Percentiles rank a stretch among this genome's conserved stretches.
phyloP scores from a whole-genome alignment of 1,140 invertebrate genomes.

The Druon quercuslanigerum region DNA sequence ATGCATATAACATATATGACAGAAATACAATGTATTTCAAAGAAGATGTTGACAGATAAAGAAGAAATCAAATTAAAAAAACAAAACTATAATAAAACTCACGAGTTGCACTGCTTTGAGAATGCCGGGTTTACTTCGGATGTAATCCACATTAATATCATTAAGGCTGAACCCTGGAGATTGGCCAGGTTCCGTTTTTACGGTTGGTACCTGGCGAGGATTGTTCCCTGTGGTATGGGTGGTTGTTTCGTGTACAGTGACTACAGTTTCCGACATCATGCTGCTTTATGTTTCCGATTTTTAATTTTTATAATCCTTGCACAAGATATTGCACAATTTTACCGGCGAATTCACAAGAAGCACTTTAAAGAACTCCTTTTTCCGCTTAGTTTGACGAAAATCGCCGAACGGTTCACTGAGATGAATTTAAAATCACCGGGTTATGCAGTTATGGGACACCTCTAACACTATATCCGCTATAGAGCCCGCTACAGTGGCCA shows the following conservation, averaged over 20 bases:
- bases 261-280: slow-evolving; percentile 26
- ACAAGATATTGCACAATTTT: neutral
- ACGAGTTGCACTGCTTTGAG: slow-evolving; percentile 76
- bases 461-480: slow-evolving; percentile 6
- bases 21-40: neutral
- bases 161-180: slow-evolving; percentile 3
- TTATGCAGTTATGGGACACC: slow-evolving; percentile 11
- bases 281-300: neutral
- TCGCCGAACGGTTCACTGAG: neutral
- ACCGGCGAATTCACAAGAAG: neutral
- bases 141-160: slow-evolving; percentile 72
- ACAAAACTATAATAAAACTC: slow-evolving; percentile 50
- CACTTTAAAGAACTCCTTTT: neutral
- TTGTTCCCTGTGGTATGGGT: slow-evolving; percentile 16
- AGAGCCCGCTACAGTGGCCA: slow-evolving; percentile 18
- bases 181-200: slow-evolving; percentile 18
- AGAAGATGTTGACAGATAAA: neutral
- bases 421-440: slow-evolving; percentile 24
- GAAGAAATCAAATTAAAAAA: neutral
- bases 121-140: slow-evolving; percentile 75
- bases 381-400: neutral
- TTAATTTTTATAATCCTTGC: slow-evolving; percentile 6
- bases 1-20: no score
- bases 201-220: slow-evolving; percentile 26
- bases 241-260: slow-evolving; percentile 26